Conservation (phyloP, 1,140 invertebrate species). For the Drosophila albomicans region DNA sequence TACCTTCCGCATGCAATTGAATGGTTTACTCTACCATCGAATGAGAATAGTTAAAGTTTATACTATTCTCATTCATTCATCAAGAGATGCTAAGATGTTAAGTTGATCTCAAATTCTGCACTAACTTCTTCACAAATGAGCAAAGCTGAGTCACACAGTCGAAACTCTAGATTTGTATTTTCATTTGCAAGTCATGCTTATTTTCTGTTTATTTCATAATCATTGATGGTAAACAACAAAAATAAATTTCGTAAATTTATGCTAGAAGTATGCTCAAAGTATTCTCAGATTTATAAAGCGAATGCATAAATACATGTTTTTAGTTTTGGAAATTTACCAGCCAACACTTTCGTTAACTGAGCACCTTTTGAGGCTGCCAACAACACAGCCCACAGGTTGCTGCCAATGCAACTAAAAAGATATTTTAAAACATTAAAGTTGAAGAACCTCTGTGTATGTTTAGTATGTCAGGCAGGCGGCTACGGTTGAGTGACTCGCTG, state of each 20-base stretch:
- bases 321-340: constrained; percentile 1
- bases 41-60: too few relatives aligned
- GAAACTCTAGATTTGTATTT: background rate
- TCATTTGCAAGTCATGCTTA: constrained; percentile 8
- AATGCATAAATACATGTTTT: background rate
- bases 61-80: too few relatives aligned
- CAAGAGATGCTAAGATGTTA: too few relatives aligned
- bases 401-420: background rate
- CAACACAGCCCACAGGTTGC: constrained; percentile 5
- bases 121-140: background rate
- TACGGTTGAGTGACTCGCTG: constrained; percentile 1
- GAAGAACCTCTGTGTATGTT: constrained; percentile 18
- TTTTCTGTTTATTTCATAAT: constrained; percentile 8
- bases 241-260: background rate
- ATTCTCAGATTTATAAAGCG: background rate
- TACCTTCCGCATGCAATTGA: too few relatives aligned
- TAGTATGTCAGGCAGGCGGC: constrained; percentile 36
- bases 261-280: background rate
- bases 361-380: background rate
- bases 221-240: background rate
- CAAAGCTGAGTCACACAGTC: background rate
- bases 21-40: too few relatives aligned
- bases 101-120: background rate
- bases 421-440: background rate
- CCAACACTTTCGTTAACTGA: background rate